Conservation (phyloP, 2,113 vertebrate genomes). For the Proteles cristata region DNA sequence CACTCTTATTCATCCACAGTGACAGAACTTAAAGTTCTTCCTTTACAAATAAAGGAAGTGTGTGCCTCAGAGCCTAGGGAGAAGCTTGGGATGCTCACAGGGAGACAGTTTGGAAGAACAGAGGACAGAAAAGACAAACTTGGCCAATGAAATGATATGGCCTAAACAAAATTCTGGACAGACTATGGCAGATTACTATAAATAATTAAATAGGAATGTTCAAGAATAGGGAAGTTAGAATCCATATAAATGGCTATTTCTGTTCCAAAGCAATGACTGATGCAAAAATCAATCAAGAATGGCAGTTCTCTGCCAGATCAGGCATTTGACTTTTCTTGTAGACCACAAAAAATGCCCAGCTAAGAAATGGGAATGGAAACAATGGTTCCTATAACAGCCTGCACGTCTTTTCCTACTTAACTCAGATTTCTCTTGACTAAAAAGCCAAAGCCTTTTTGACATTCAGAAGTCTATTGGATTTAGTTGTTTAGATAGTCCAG, state of each 20-base stretch:
- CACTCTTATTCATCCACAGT: neutral
- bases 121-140: neutral
- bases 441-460: neutral
- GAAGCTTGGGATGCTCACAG: neutral
- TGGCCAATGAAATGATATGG: neutral
- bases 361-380: neutral
- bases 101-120: neutral
- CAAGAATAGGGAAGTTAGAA: neutral
- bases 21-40: slow-evolving; percentile 30
- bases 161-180: neutral
- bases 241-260: neutral
- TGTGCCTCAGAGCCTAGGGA: neutral
- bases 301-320: neutral
- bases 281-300: neutral
- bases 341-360: slow-evolving; percentile 52
- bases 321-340: neutral
- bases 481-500: neutral
- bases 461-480: neutral
- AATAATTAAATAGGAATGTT: neutral
- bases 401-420: neutral
- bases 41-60: slow-evolving; percentile 5
- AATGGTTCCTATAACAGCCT: neutral
- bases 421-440: neutral
- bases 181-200: neutral
- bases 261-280: neutral